Conservation (phyloP, 92 coral and sea anemone genomes). For the Epizoanthus scotinus region DNA sequence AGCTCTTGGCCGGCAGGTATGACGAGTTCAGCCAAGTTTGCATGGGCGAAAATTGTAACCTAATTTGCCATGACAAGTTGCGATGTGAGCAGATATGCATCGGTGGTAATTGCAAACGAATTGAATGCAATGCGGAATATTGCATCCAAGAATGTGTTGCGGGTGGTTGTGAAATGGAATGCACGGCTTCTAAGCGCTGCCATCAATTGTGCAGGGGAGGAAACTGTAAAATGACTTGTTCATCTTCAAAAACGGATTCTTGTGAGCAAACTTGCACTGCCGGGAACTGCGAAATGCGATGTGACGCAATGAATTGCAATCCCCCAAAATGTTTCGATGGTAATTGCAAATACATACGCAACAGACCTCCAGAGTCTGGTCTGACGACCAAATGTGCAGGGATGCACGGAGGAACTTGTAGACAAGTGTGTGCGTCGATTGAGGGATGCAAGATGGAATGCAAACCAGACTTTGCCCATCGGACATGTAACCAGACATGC, state of each 20-base stretch:
- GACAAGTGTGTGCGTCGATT: conserved; percentile 58
- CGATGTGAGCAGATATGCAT: conserved; percentile 83
- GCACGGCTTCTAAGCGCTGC: conserved; percentile 63
- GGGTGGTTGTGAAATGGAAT: conserved; percentile 84
- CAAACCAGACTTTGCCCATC: conserved; percentile 56
- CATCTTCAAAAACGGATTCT: conserved; percentile 48
- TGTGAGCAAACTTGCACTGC: conserved; percentile 80
- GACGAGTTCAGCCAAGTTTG: conserved; percentile 71
- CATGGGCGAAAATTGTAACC: conserved; percentile 77
- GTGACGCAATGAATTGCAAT: conserved; percentile 76
- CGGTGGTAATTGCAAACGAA: conserved; percentile 73
- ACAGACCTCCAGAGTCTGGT: conserved; percentile 70
- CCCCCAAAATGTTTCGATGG: conserved; percentile 79
- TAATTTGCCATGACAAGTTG: conserved; percentile 62
- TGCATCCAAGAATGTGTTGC: conserved; percentile 85
- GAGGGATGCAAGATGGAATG: conserved; percentile 69
- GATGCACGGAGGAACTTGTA: conserved; percentile 54
- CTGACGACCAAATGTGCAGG: conserved; percentile 47
- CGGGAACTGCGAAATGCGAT: conserved; percentile 69
- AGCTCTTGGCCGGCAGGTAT: conserved; percentile 15
- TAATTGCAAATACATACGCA: conserved; percentile 61
- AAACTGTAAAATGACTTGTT: conserved; percentile 75
- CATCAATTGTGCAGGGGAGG: conserved; percentile 86
- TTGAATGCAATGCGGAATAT: conserved; percentile 70
- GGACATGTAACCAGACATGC: conserved; percentile 82